These are phyloP conservation scores for Laticauda laticaudata DNA, from an alignment of 2,113 vertebrate genomes.

Conservation along the genomic window DNA sequence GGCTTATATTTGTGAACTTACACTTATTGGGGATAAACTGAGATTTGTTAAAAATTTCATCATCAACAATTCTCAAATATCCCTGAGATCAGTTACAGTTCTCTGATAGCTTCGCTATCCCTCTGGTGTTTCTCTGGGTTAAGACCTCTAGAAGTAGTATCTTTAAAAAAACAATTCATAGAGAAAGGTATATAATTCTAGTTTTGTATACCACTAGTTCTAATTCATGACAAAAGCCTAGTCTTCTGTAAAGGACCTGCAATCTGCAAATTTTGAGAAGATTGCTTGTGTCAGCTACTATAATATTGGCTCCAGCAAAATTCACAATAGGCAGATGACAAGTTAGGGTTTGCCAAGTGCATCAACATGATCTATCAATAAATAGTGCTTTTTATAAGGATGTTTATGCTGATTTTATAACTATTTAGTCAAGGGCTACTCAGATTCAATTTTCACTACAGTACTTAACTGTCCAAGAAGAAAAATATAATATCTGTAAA, in stretches of 20 bases:
- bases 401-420: background rate
- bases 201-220: background rate
- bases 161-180: background rate
- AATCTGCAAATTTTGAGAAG: background rate
- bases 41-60: background rate
- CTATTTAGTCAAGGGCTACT: background rate
- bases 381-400: background rate
- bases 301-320: background rate
- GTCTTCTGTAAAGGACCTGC: background rate
- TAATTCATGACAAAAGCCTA: background rate
- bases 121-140: background rate
- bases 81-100: background rate
- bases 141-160: background rate
- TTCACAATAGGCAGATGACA: background rate
- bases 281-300: background rate
- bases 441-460: background rate
- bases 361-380: background rate
- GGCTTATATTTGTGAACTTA: background rate
- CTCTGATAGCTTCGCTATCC: no score
- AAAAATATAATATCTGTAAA: background rate
- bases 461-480: background rate
- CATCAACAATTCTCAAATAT: background rate
- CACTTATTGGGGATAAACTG: background rate
- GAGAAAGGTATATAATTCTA: background rate
- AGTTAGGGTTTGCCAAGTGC: background rate